Evolutionary conservation across 2,888 invertebrate genomes (phyloP).

Genomic region (Orthonevra nobilis): DNA sequence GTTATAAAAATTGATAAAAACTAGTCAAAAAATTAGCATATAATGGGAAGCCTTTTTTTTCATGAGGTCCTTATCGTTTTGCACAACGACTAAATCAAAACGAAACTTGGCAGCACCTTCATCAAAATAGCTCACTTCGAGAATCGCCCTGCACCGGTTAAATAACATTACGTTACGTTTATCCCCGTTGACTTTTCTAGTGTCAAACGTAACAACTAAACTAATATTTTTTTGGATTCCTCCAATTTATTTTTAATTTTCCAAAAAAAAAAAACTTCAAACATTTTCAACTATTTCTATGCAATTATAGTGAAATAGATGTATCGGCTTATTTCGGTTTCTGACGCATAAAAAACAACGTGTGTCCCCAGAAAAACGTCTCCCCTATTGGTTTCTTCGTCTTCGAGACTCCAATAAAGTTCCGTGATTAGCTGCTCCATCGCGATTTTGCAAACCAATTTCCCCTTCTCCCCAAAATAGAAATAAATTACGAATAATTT

Average conservation of each 20-base stretch:
- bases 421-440: too few relatives aligned
- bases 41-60: too few relatives aligned
- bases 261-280: background rate
- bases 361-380: too few relatives aligned
- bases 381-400: background rate
- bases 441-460: conserved; percentile 17
- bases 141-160: conserved; percentile 15
- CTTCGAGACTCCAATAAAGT: too few relatives aligned
- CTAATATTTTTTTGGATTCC: conserved; percentile 42
- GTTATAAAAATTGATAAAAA: too few relatives aligned
- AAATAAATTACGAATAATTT: background rate
- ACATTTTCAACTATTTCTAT: too few relatives aligned
- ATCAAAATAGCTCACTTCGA: background rate
- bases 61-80: too few relatives aligned
- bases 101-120: conserved; percentile 34
- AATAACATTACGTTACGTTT: conserved; percentile 57
- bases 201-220: conserved; percentile 58
- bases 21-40: too few relatives aligned
- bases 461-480: conserved; percentile 14
- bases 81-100: too few relatives aligned
- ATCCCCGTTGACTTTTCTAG: conserved; percentile 58
- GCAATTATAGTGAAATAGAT: too few relatives aligned
- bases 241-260: conserved; percentile 37
- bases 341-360: too few relatives aligned
- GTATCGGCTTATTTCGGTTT: too few relatives aligned